Conservation (phyloP, 2,797 vertebrate species). For the Petrocephalus sullivani region DNA sequence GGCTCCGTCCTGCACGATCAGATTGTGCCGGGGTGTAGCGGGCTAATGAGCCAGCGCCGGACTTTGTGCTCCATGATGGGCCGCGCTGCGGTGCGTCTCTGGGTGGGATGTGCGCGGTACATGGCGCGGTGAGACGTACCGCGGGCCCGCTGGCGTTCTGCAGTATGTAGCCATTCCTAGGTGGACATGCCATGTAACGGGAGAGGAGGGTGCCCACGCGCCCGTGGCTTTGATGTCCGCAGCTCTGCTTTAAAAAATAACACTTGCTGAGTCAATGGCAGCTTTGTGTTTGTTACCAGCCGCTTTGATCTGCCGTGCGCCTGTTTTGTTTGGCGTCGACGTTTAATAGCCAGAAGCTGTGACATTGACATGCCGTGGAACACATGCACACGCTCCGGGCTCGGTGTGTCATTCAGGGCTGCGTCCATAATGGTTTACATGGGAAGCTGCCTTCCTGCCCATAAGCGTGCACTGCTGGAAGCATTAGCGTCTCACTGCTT, state of each 20-base stretch:
- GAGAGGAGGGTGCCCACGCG: neutral
- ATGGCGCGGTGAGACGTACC: neutral
- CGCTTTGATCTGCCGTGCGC: neutral
- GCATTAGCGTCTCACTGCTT: neutral
- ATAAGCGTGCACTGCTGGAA: neutral
- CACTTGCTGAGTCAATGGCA: conserved; percentile 1
- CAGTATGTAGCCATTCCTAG: neutral
- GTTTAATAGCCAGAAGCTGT: neutral
- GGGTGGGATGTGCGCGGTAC: neutral
- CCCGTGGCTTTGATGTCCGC: neutral
- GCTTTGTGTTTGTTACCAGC: neutral
- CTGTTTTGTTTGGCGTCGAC: neutral
- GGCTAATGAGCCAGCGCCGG: too few relatives aligned
- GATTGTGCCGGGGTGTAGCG: too few relatives aligned
- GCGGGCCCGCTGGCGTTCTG: neutral
- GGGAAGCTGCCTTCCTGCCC: neutral
- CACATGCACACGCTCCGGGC: neutral
- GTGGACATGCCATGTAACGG: neutral
- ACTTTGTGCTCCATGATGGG: too few relatives aligned
- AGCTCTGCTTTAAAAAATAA: neutral
- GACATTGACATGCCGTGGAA: neutral
- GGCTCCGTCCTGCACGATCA: too few relatives aligned
- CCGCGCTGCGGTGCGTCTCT: too few relatives aligned
- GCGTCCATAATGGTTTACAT: neutral
- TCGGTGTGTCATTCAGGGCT: neutral